Percentiles rank a stretch among this genome's conserved stretches.
phyloP scores from a whole-genome alignment of 2,888 invertebrate species.

The Synanthedon andrenaeformis region DNA sequence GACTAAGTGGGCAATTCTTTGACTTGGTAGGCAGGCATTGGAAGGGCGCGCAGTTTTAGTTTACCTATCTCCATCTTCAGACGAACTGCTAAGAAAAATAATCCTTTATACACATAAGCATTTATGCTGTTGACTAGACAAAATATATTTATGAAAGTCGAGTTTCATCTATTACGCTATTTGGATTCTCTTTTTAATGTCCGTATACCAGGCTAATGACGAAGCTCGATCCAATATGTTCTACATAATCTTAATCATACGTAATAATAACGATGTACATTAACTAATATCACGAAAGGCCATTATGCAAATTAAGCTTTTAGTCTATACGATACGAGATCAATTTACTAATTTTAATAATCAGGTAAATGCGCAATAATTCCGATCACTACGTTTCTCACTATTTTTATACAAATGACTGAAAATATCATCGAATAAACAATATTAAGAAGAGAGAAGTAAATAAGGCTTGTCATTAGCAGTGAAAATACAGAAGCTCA shows the following conservation, averaged over 20 bases:
- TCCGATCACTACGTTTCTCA: not conserved
- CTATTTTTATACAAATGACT: not conserved
- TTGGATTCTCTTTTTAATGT: conserved; percentile 11
- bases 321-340: conserved; percentile 26
- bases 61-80: too few relatives aligned
- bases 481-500: not conserved
- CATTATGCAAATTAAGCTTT: conserved; percentile 31
- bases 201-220: conserved; percentile 58
- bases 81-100: not conserved
- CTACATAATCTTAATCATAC: conserved; percentile 28
- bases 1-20: too few relatives aligned
- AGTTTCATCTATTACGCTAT: conserved; percentile 38
- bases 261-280: conserved; percentile 5
- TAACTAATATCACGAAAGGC: conserved; percentile 44
- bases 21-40: too few relatives aligned
- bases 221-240: conserved; percentile 60
- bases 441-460: not conserved
- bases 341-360: conserved; percentile 16
- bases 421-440: not conserved
- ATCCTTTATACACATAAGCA: not conserved
- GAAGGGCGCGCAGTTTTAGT: too few relatives aligned
- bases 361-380: conserved; percentile 7
- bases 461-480: not conserved
- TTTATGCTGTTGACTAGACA: conserved; percentile 26
- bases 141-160: conserved; percentile 19